A percentile compares a stretch with the other conserved stretches of the same genome.
Conservation (phyloP, 2,797 vertebrate species). For the Diplodus sargus region DNA sequence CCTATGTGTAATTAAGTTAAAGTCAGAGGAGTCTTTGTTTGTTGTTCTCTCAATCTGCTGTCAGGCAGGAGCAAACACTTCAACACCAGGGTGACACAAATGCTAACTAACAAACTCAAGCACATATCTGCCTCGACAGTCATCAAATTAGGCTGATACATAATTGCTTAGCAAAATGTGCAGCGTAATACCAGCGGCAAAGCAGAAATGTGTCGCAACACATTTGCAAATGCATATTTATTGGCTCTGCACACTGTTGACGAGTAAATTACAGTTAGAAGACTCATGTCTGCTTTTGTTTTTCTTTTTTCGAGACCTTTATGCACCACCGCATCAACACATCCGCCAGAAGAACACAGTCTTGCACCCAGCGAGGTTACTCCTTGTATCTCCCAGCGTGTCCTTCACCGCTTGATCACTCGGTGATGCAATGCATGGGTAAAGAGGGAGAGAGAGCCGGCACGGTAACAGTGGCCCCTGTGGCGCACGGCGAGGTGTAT, state of each 20-base stretch:
- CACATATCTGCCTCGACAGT: conserved; percentile 25
- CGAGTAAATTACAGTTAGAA: conserved; percentile 22
- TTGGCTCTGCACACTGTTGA: neutral
- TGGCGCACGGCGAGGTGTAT: conserved; percentile 58
- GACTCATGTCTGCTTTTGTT: conserved; percentile 17
- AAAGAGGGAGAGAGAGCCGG: conserved; percentile 41
- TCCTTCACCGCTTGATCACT: conserved; percentile 43
- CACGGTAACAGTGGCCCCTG: conserved; percentile 53
- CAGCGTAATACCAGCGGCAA: conserved; percentile 3
- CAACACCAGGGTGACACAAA: conserved; percentile 49
- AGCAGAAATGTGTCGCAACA: conserved; percentile 13
- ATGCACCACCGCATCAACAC: neutral
- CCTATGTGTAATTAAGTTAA: conserved; percentile 44
- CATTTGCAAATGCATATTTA: conserved; percentile 15
- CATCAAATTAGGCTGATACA: conserved; percentile 50
- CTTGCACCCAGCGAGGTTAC: conserved; percentile 26
- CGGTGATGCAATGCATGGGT: conserved; percentile 32
- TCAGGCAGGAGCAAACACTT: conserved; percentile 54
- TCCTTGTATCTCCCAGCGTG: neutral
- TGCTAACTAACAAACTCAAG: conserved; percentile 50
- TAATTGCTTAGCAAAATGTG: conserved; percentile 40
- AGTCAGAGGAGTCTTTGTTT: conserved; percentile 46
- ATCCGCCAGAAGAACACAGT: conserved; percentile 6
- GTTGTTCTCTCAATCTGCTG: conserved; percentile 43
- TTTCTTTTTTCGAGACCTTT: neutral